Conservation (phyloP, 2,888 invertebrate genomes). For the Buathra laborator region DNA sequence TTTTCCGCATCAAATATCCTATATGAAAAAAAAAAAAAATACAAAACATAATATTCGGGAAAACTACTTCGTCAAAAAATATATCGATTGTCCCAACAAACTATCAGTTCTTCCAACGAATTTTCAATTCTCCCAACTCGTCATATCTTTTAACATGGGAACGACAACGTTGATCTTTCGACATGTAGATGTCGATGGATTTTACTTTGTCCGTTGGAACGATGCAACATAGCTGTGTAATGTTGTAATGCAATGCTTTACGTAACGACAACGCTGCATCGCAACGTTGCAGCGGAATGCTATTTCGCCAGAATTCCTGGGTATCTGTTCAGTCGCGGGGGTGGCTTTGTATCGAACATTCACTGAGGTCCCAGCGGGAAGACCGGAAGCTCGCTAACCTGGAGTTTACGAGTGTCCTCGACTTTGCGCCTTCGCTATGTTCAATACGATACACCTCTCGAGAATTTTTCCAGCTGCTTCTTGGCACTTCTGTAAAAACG, state of each 20-base stretch:
- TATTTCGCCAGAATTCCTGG: neutral
- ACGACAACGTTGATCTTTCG: too few relatives aligned
- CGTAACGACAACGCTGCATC: neutral
- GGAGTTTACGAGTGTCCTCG: constrained; percentile 46
- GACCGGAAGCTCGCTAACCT: constrained; percentile 27
- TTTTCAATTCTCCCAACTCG: too few relatives aligned
- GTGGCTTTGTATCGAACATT: constrained; percentile 17
- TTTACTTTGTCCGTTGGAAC: neutral
- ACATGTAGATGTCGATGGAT: neutral
- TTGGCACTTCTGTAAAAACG: constrained; percentile 21
- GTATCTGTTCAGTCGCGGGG: neutral
- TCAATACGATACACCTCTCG: neutral
- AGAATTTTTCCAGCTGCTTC: constrained; percentile 24
- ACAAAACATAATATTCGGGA: too few relatives aligned
- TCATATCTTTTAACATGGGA: too few relatives aligned
- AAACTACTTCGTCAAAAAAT: too few relatives aligned
- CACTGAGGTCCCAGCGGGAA: neutral
- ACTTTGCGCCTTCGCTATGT: constrained; percentile 5
- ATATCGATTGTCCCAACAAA: too few relatives aligned
- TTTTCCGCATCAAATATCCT: too few relatives aligned
- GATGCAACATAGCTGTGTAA: neutral
- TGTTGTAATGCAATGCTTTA: neutral
- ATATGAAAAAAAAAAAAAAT: too few relatives aligned
- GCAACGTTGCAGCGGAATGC: neutral
- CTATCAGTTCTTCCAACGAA: too few relatives aligned